phyloP scores from a whole-genome alignment of 2,113 vertebrate species.

The Nerophis lumbriciformis region DNA sequence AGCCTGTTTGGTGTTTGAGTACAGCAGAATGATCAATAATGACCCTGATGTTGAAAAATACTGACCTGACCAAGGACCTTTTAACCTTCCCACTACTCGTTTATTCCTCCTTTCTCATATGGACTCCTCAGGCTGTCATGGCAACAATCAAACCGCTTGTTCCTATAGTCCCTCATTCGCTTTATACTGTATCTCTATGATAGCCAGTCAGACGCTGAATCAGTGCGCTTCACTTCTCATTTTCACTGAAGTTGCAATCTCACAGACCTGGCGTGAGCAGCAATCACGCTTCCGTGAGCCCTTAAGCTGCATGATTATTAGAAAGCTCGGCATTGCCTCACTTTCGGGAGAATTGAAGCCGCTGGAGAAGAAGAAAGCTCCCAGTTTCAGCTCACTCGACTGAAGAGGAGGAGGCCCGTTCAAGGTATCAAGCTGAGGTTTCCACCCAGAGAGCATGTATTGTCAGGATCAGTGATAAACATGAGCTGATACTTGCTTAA shows the following conservation, averaged over 20 bases:
- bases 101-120: slow-evolving; percentile 11
- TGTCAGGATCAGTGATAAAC: slow-evolving; percentile 15
- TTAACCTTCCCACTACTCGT: slow-evolving; percentile 8
- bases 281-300: slow-evolving; percentile 2
- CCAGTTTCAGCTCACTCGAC: slow-evolving; percentile 10
- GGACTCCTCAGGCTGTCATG: slow-evolving; percentile 45
- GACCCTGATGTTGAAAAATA: background rate
- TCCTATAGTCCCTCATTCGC: slow-evolving; percentile 33
- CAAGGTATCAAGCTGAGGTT: background rate
- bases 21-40: slow-evolving; percentile 1
- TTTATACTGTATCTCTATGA: background rate
- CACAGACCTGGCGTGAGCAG: slow-evolving; percentile 10
- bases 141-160: slow-evolving; percentile 43
- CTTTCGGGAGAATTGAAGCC: slow-evolving; percentile 2
- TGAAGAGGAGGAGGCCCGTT: background rate
- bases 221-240: slow-evolving; percentile 22
- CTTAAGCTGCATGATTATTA: slow-evolving; percentile 15
- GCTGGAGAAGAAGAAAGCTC: slow-evolving; percentile 9
- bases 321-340: slow-evolving; percentile 6
- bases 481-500: background rate
- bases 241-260: slow-evolving; percentile 32
- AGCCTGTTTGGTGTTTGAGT: background rate
- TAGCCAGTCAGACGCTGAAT: slow-evolving; percentile 16
- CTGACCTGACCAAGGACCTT: slow-evolving; percentile 19
- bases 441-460: slow-evolving; percentile 11